These are phyloP conservation scores for Istiophorus platypterus DNA, from an alignment of 2,113 vertebrate genomes.

Conservation along the genomic window DNA sequence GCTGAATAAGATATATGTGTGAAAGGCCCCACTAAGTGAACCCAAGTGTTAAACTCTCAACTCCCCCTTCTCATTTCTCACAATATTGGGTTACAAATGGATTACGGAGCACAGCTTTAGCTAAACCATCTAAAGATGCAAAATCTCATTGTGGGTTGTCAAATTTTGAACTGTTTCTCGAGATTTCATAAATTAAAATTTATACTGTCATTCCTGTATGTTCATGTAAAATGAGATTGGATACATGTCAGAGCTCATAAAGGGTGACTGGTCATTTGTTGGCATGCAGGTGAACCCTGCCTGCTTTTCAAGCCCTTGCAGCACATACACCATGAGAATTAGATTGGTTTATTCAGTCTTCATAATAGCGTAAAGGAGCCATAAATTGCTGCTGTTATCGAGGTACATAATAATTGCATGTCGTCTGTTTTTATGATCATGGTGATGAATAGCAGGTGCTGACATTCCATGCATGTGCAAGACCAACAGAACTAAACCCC, in stretches of 20 bases:
- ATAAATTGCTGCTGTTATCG: not conserved
- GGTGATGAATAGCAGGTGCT: conserved; percentile 11
- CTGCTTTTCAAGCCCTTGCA: not conserved
- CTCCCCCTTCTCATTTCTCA: not conserved
- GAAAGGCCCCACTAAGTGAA: not conserved
- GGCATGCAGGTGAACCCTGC: too few species aligned
- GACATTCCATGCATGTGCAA: not conserved
- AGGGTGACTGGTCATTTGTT: not conserved
- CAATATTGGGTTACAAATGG: not conserved
- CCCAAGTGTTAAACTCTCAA: not conserved
- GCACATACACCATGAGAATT: conserved; percentile 3
- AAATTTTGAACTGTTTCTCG: not conserved
- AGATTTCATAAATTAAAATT: conserved; percentile 1
- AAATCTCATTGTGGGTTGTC: not conserved
- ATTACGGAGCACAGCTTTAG: not conserved
- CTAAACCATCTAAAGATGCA: not conserved
- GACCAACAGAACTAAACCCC: conserved; percentile 9
- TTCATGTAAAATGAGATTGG: not conserved
- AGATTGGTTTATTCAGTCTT: conserved; percentile 8
- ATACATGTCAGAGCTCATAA: not conserved
- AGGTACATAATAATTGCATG: not conserved
- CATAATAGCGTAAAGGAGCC: not conserved
- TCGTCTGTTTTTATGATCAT: conserved; percentile 15
- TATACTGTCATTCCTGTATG: not conserved
- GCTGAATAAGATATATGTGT: not conserved